These are phyloP conservation scores for Porphyrio hochstetteri DNA, from an alignment of 2,113 vertebrate genomes.

Conservation along the genomic window DNA sequence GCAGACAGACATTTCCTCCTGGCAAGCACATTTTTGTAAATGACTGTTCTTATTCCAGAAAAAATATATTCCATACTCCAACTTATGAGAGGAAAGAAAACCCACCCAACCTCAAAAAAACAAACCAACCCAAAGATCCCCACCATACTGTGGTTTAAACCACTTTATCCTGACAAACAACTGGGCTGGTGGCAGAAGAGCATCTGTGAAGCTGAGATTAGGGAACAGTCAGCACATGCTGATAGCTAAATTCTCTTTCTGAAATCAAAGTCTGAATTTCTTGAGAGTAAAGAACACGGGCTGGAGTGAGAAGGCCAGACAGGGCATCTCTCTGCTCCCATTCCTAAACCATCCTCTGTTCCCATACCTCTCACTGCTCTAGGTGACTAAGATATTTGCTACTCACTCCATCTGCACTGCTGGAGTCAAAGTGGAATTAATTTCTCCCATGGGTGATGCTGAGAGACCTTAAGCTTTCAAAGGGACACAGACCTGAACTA, in stretches of 20 bases:
- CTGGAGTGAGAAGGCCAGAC: background rate
- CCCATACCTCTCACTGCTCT: background rate
- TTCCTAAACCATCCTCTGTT: background rate
- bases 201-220: background rate
- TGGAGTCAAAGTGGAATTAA: background rate
- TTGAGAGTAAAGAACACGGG: background rate
- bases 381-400: background rate
- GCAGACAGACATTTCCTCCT: background rate
- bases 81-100: background rate
- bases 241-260: background rate
- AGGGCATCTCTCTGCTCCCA: background rate
- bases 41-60: background rate
- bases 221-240: background rate
- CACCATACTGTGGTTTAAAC: background rate
- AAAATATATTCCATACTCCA: background rate
- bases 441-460: background rate
- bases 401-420: background rate
- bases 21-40: background rate
- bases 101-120: background rate
- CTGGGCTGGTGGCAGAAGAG: background rate
- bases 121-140: background rate
- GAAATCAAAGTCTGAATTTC: background rate
- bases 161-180: background rate
- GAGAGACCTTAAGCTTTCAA: background rate
- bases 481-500: rapidly evolving